Conservation (phyloP, 2,888 invertebrate species). For the Physocephala rufipes region DNA sequence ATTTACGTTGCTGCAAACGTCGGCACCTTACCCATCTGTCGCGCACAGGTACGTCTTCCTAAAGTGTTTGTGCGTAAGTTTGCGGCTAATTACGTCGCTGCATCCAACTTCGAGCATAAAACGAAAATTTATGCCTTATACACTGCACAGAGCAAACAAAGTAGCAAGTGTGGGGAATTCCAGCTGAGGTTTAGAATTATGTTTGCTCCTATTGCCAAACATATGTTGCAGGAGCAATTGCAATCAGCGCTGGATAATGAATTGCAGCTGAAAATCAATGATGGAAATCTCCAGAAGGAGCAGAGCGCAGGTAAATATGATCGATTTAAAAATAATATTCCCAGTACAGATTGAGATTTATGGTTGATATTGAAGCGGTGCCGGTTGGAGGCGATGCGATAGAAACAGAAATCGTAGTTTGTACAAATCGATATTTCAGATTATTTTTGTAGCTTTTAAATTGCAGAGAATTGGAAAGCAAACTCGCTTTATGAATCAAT, state of each 20-base stretch:
- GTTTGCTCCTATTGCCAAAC: constrained; percentile 53
- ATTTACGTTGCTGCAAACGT: constrained; percentile 46
- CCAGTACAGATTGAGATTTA: neutral
- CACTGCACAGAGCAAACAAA: constrained; percentile 25
- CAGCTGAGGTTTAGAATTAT: constrained; percentile 54
- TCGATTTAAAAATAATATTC: neutral
- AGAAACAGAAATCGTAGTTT: no score
- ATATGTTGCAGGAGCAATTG: constrained; percentile 43
- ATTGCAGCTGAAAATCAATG: constrained; percentile 44
- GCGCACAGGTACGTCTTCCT: constrained; percentile 47
- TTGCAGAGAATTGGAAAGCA: no score
- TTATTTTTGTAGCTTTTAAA: no score
- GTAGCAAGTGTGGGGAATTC: constrained; percentile 46
- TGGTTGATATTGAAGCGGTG: neutral
- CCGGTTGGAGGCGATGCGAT: neutral
- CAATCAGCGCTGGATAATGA: constrained; percentile 37
- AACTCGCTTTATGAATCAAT: no score
- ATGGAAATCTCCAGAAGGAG: constrained; percentile 31
- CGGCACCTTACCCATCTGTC: constrained; percentile 44
- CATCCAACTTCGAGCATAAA: constrained; percentile 57
- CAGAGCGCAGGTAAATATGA: constrained; percentile 17
- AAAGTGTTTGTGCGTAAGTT: constrained; percentile 49
- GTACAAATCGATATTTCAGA: constrained; percentile 3
- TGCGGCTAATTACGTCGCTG: constrained; percentile 52
- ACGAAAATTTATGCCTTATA: constrained; percentile 59